A percentile compares a stretch with the other conserved stretches of the same genome.
phyloP scores from a whole-genome alignment of 2,113 vertebrate genomes.

The Apaloderma vittatum region DNA sequence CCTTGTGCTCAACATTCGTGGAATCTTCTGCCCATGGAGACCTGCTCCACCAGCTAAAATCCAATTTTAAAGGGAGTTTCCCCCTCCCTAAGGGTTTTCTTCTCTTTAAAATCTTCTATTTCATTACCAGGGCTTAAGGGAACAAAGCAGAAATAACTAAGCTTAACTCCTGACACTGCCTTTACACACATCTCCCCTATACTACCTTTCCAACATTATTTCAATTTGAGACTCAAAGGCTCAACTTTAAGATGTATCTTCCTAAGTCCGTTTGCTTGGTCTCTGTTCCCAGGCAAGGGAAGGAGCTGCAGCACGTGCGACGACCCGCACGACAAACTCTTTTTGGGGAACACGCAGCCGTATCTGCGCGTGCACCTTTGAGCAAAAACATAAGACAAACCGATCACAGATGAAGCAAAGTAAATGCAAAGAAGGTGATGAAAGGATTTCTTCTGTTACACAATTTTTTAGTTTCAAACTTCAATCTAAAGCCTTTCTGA shows the following conservation, averaged over 20 bases:
- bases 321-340: background rate
- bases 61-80: slow-evolving; percentile 1
- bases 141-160: background rate
- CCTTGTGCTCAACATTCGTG: background rate
- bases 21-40: background rate
- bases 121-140: background rate
- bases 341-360: background rate
- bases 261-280: background rate
- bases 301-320: background rate
- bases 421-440: background rate
- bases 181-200: background rate
- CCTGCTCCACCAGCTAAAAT: slow-evolving; percentile 1
- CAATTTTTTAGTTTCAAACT: background rate
- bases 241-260: background rate
- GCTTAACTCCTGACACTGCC: background rate
- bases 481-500: background rate
- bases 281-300: background rate
- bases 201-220: background rate
- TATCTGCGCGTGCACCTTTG: background rate
- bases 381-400: background rate
- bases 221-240: background rate
- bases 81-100: background rate
- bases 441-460: background rate
- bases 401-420: background rate
- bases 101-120: slow-evolving; percentile 4